Evolutionary conservation across 2,113 vertebrate genomes (phyloP).

Genomic region (Megaleporinus macrocephalus): DNA sequence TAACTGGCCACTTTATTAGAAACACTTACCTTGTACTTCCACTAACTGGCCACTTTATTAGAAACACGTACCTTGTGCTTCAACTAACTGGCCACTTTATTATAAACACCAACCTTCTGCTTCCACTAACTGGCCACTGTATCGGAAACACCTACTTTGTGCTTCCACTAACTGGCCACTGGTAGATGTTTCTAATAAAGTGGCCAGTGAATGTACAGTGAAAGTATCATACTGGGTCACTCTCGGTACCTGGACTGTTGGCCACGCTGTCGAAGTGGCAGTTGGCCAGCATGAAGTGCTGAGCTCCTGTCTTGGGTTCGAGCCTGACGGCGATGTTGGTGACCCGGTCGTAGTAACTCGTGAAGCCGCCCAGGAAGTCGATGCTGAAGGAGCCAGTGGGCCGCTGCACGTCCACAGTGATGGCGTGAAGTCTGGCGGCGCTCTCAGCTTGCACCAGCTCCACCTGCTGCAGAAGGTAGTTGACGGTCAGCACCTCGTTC

Average conservation of each 20-base stretch:
- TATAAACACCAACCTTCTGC: no score
- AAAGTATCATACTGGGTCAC: no score
- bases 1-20: no score
- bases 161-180: no score
- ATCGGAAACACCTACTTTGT: no score
- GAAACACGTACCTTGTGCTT: no score
- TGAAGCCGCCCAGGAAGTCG: slow-evolving; percentile 96
- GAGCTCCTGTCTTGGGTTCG: slow-evolving; percentile 83
- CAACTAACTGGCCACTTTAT: no score
- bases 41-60: no score
- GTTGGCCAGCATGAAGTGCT: slow-evolving; percentile 92
- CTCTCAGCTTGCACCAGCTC: slow-evolving; percentile 80
- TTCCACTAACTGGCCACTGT: no score
- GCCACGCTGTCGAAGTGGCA: slow-evolving; percentile 98
- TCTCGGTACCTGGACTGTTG: slow-evolving; percentile 86
- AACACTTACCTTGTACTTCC: no score
- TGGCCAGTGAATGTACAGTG: no score
- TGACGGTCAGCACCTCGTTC: slow-evolving; percentile 91
- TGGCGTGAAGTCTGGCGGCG: slow-evolving; percentile 73
- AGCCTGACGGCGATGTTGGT: slow-evolving; percentile 91
- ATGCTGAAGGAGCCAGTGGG: slow-evolving; percentile 96
- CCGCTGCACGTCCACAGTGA: slow-evolving; percentile 86
- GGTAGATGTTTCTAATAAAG: no score
- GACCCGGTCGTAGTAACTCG: slow-evolving; percentile 94
- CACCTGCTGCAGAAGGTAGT: slow-evolving; percentile 89